Evolutionary conservation across 2,797 vertebrate genomes (phyloP), one percentile per base, ranked within the genome.

Genomic region (Chrysolophus pictus): DNA sequence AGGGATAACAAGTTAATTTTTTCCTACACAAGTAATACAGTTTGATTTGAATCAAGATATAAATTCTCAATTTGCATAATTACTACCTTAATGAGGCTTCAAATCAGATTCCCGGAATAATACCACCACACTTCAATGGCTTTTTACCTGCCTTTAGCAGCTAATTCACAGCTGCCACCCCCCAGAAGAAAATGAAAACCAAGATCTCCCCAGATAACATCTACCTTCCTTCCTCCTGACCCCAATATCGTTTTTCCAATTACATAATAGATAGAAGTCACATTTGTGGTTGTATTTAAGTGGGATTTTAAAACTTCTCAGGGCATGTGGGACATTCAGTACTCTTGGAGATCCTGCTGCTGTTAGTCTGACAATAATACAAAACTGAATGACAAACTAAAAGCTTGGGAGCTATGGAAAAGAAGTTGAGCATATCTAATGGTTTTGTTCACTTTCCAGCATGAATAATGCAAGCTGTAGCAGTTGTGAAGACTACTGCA

Each of bases 61-160:
- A 84, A 68, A 87, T 69, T 87, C 42, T 73, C 17, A 14, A 9
- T 84, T 59, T 79, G 53, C 59, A 10, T 91, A 95, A 90, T 93
- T 92, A 95, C 49, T 71, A 91, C 74, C 76, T 60, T 68, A 73
- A 91, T 47, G 69, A 89, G 49, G 41, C 31, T 84, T 78, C 49
- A 80, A 35, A 84, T 68, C 49, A 74, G 68, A 73, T 84, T 91
- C 26, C 71, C 31, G 47, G 44, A 21, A 37, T 24, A 71, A 21
- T 5, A 90, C 46, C n/a, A 59, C 5, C 26, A 31, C 0, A 78
- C 23, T 81, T 75, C 22, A 47, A 9, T 33, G n/a, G 18, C 5
- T 55, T 87, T 82, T 60, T 1, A 64, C 21, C 35, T 44, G 31
- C 24, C 24, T 88, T 60, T n/a, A 86, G 60, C 71, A 86, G 56